Evolutionary conservation across 1,140 invertebrate species (phyloP).

Genomic region (Leptinotarsa texana): DNA sequence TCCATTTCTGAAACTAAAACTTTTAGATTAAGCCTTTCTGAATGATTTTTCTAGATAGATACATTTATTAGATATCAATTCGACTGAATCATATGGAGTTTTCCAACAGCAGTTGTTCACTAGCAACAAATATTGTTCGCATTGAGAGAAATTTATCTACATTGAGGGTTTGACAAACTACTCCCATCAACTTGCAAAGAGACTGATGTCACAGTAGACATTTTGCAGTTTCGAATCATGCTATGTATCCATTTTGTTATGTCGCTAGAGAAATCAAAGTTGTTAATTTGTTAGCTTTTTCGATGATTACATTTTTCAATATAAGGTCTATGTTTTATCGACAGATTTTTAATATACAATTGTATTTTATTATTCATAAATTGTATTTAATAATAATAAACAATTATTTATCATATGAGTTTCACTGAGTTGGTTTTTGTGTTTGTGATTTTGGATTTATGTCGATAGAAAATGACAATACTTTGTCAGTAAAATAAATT

Average conservation of each 20-base stretch:
- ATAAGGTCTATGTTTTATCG: constrained; percentile 38
- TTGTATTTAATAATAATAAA: constrained; percentile 44
- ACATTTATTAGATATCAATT: background rate
- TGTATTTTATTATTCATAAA: constrained; percentile 47
- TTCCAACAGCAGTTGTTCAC: background rate
- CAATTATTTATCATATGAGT: constrained; percentile 14
- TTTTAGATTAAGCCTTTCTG: too few species aligned
- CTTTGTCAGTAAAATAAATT: too few species aligned
- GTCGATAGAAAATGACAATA: too few species aligned
- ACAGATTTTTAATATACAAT: constrained; percentile 44
- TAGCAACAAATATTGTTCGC: background rate
- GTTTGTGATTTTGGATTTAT: too few species aligned
- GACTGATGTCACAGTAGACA: constrained; percentile 47
- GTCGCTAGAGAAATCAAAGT: constrained; percentile 28
- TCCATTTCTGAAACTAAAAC: too few species aligned
- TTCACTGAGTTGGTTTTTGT: background rate
- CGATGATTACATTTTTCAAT: constrained; percentile 27
- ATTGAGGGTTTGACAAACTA: constrained; percentile 13
- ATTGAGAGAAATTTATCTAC: background rate
- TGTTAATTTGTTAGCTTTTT: constrained; percentile 19
- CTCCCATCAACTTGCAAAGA: constrained; percentile 41
- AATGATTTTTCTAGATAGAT: too few species aligned
- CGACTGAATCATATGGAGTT: constrained; percentile 9
- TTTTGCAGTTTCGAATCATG: constrained; percentile 39
- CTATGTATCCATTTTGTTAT: constrained; percentile 12